Base-by-base conservation (phyloP, 2,888 invertebrate species). In the Beris chalybata region DNA sequence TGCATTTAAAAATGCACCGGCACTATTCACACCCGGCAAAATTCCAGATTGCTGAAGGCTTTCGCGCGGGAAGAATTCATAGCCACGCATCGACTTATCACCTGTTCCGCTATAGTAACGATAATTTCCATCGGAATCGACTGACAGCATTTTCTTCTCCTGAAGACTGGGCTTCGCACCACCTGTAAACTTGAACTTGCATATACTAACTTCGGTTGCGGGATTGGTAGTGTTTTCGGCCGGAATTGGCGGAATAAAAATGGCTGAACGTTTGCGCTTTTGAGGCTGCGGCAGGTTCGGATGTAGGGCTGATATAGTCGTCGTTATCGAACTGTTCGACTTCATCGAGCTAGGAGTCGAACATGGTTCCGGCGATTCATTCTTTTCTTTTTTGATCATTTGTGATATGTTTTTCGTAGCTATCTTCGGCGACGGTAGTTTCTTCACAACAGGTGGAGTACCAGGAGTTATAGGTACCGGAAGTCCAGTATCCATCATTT, bases 151-250 rank as follows among this genome's bases (percentile, higher is more conserved):
- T 79, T 95, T 95, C 81, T 95, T 95, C 75, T 95, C 94, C 76
- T 95, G 93, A 56, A 95, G 77, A 67, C 89, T 89, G 0, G 95
- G 95, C 71, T 93, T 92, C 0, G 93, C 92, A 0, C 95, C 95
- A 0, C 94, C 94, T 0, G 93, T 94, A 77, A 95, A 94, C 77
- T 95, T 95, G 76, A 95, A 95, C 79, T 95, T 95, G 78, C 95
- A 95, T 75, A 95, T 95, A 78, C 91, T 91, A 50, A 92, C 94
- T 79, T 92, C 92, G 0, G 91, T 90, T 0, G 91, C 89, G 0
- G 92, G 91, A 73, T 90, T 90, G 4, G 88, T 85, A 5, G 88
- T 85, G 72, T 86, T 89, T 73, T 90, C 90, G 4, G 88, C 83
- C 0, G 91, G 90, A 78, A 92, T 87, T 0, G 92, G 92, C 0